Evolutionary conservation across 2,888 invertebrate species (phyloP).

Genomic region (Apocheima hispidaria): DNA sequence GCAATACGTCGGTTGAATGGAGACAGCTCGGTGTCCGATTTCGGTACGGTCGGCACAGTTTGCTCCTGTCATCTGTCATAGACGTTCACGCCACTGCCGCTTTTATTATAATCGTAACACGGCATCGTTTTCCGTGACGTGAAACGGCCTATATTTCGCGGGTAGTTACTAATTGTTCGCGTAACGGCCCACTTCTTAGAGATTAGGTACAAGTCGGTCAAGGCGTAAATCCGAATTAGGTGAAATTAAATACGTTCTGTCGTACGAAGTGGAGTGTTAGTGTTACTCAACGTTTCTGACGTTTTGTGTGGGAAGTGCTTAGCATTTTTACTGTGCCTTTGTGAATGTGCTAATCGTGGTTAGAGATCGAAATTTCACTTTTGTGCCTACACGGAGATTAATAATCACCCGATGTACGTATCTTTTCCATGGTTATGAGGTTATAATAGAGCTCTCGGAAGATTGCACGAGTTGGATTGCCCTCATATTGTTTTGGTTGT

Average conservation of each 20-base stretch:
- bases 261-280: conserved; percentile 59
- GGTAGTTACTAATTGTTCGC: conserved; percentile 52
- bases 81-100: conserved; percentile 52
- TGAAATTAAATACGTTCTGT: conserved; percentile 64
- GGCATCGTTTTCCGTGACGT: conserved; percentile 34
- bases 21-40: conserved; percentile 63
- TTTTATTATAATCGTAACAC: conserved; percentile 40
- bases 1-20: conserved; percentile 64
- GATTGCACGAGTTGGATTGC: conserved; percentile 35
- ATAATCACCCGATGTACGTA: conserved; percentile 51
- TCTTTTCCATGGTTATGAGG: conserved; percentile 31
- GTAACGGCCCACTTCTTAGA: conserved; percentile 48
- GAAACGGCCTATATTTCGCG: conserved; percentile 47
- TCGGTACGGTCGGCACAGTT: conserved; percentile 54
- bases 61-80: conserved; percentile 57
- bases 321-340: conserved; percentile 59
- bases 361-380: conserved; percentile 79
- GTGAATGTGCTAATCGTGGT: conserved; percentile 68
- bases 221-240: conserved; percentile 63
- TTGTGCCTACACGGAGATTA: conserved; percentile 59
- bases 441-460: conserved; percentile 37
- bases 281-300: conserved; percentile 63
- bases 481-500: conserved; percentile 32
- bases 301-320: conserved; percentile 70
- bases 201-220: conserved; percentile 63